A percentile compares a stretch with the other conserved stretches of the same genome.
phyloP scores from a whole-genome alignment of 2,888 invertebrate genomes.

The Rhopalosiphum nymphaeae region DNA sequence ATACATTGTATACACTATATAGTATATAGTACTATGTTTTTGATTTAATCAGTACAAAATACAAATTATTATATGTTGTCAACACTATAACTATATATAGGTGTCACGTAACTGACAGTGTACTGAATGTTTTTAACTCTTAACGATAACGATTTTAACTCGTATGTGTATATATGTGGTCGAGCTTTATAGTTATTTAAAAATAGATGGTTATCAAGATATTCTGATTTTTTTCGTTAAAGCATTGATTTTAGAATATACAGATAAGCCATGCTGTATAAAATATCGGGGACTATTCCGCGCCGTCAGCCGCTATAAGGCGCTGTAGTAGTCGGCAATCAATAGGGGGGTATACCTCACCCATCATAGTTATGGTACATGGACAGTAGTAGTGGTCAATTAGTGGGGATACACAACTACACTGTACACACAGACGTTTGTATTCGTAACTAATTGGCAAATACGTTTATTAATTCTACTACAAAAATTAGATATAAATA shows the following conservation, averaged over 20 bases:
- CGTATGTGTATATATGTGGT: neutral
- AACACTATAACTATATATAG: neutral
- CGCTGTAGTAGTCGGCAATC: constrained; percentile 16
- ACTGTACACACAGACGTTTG: too few relatives aligned
- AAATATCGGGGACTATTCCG: neutral
- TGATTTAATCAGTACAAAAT: neutral
- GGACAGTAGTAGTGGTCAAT: too few relatives aligned
- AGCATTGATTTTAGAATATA: too few relatives aligned
- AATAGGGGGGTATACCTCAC: neutral
- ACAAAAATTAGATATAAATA: too few relatives aligned
- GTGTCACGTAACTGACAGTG: neutral
- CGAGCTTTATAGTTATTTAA: too few relatives aligned
- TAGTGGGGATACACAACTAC: too few relatives aligned
- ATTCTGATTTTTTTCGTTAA: too few relatives aligned
- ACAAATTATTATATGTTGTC: neutral
- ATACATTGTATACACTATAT: too few relatives aligned
- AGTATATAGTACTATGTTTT: neutral
- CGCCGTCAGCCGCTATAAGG: neutral
- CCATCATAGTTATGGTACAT: too few relatives aligned
- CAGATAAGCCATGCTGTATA: neutral
- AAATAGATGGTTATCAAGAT: too few relatives aligned
- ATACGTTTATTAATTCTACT: too few relatives aligned
- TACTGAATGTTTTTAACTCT: neutral
- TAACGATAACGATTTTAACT: neutral
- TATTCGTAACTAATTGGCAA: too few relatives aligned